These are phyloP conservation scores for Calcarius ornatus DNA, from an alignment of 2,113 vertebrate genomes.

Conservation along the genomic window DNA sequence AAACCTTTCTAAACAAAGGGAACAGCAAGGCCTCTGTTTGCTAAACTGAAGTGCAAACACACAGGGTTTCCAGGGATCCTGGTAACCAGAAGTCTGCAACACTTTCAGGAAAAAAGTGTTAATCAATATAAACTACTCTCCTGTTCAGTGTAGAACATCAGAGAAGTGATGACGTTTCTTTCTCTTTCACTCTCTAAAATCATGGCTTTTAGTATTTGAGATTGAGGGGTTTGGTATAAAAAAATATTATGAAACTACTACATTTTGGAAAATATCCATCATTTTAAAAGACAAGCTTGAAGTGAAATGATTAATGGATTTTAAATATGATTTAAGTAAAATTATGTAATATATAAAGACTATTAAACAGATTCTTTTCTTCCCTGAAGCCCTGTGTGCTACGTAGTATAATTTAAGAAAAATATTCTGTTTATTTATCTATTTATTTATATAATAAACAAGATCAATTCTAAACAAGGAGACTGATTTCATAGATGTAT, in stretches of 20 bases:
- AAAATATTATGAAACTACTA: background rate
- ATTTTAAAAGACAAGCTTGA: background rate
- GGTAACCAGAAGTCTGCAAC: background rate
- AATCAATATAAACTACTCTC: background rate
- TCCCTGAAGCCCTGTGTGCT: background rate
- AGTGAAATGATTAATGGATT: background rate
- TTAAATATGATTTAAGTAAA: background rate
- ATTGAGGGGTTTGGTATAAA: background rate
- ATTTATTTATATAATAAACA: background rate
- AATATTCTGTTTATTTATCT: background rate
- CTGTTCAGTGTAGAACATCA: background rate
- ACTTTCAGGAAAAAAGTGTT: background rate
- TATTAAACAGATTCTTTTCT: background rate
- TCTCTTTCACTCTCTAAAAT: background rate
- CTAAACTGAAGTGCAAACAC: background rate
- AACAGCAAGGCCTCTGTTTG: background rate
- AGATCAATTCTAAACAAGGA: background rate
- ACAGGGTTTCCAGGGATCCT: background rate
- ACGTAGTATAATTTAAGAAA: background rate
- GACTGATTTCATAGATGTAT: background rate
- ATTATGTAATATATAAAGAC: background rate
- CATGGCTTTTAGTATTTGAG: background rate
- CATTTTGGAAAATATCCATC: background rate
- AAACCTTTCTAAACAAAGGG: slow-evolving; percentile 14
- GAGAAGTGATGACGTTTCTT: background rate